Conservation (phyloP, 2,113 vertebrate species). For the Sterna hirundo region DNA sequence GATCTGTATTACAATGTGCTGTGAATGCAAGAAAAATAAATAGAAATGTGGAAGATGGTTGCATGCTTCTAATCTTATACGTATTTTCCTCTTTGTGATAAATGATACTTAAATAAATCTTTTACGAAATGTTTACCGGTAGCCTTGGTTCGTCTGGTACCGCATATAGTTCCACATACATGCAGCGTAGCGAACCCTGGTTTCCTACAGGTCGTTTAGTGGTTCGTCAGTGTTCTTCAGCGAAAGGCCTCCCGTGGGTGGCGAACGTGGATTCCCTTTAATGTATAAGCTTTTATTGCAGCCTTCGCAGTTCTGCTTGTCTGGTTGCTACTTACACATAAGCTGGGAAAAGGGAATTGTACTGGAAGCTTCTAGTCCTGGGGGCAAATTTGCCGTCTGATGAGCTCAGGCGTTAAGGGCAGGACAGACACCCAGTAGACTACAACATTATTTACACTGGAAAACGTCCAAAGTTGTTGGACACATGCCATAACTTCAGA, state of each 20-base stretch:
- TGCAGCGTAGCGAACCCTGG: neutral
- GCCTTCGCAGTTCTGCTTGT: neutral
- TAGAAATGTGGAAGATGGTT: slow-evolving; percentile 52
- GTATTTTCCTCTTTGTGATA: slow-evolving; percentile 76
- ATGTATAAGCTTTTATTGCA: neutral
- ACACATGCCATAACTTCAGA: neutral
- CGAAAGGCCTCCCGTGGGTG: neutral
- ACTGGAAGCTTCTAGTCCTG: neutral
- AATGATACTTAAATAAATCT: slow-evolving; percentile 82
- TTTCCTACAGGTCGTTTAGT: neutral
- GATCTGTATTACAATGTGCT: slow-evolving; percentile 38
- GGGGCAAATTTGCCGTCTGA: neutral
- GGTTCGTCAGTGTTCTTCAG: neutral
- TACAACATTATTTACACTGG: neutral
- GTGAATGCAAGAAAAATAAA: slow-evolving; percentile 26
- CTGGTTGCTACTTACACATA: neutral
- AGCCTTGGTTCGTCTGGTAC: neutral
- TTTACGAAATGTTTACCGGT: slow-evolving; percentile 56
- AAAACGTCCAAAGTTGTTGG: neutral
- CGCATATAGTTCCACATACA: neutral
- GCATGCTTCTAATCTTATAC: slow-evolving; percentile 75
- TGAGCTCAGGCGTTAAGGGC: neutral
- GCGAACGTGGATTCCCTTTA: neutral
- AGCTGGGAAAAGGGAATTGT: neutral
- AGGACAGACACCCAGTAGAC: neutral